These are phyloP conservation scores for Brenthis daphne DNA, from an alignment of 2,888 invertebrate genomes.

Conservation along the genomic window DNA sequence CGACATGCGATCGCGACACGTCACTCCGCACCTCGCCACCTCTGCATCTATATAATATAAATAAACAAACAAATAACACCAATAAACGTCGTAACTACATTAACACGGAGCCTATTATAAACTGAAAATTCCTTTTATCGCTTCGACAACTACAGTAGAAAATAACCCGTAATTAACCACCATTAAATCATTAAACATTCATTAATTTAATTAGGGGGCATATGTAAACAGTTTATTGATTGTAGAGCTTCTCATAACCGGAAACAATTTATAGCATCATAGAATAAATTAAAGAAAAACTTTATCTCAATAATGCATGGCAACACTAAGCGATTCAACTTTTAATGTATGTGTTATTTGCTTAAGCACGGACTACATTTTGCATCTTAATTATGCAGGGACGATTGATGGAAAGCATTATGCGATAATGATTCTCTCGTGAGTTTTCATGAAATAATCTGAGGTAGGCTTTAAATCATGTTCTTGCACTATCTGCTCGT, in stretches of 20 bases:
- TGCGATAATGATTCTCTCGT: slow-evolving; percentile 62
- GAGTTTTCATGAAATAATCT: slow-evolving; percentile 67
- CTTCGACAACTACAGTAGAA: slow-evolving; percentile 55
- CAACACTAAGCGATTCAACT: slow-evolving; percentile 10
- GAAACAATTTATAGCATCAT: slow-evolving; percentile 23
- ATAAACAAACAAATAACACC: slow-evolving; percentile 58
- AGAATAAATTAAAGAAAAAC: slow-evolving; percentile 22
- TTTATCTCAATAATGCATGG: slow-evolving; percentile 7
- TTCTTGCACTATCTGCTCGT: slow-evolving; percentile 34
- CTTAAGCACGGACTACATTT: slow-evolving; percentile 36
- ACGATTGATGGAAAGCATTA: slow-evolving; percentile 65
- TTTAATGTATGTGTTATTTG: slow-evolving; percentile 10
- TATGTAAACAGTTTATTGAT: slow-evolving; percentile 30
- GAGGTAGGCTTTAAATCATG: slow-evolving; percentile 40
- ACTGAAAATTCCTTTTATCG: slow-evolving; percentile 67
- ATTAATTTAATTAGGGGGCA: slow-evolving; percentile 38
- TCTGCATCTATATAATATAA: slow-evolving; percentile 47
- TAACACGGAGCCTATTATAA: slow-evolving; percentile 66
- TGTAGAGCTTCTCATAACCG: slow-evolving; percentile 16
- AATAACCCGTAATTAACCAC: slow-evolving; percentile 63
- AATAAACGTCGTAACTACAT: slow-evolving; percentile 65
- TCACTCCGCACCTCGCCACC: slow-evolving; percentile 56
- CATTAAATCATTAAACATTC: slow-evolving; percentile 49
- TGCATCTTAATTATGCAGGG: slow-evolving; percentile 64
- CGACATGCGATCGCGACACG: slow-evolving; percentile 80